Evolutionary conservation across 2,797 vertebrate species (phyloP), one percentile per base, ranked within the genome.

Genomic region (Rhinophrynus dorsalis): DNA sequence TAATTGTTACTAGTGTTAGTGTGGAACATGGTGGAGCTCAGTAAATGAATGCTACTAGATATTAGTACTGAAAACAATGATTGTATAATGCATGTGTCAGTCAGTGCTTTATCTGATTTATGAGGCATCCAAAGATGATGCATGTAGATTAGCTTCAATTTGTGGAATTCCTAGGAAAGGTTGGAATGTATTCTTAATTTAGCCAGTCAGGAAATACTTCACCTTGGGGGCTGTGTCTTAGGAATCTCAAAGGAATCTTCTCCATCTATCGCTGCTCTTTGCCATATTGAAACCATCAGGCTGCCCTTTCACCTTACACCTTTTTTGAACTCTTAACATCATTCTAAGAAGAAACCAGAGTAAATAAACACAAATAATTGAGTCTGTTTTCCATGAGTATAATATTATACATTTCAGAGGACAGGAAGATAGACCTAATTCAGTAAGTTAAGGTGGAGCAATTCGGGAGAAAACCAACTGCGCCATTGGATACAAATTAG

Each of bases 261-360:
- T 33, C 35, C 59, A 65, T 71, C 50, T 55, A 13, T 70, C 45
- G 24, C 50, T 48, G 35, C 33, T 26, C 2, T 44, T 33, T 32
- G 33, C 52, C 60, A 72, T 50, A 58, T 30, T 72, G 52, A 72
- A 57, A 20, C 52, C 32, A 58, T 72, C 52, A 64, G n/a, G 52
- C 45, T 57, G 26, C 7, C 68, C 60, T 72, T 47, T 56, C 30
- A 72, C 60, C 68, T 72, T 40, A 50, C 68, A 57, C 33, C 68
- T 10, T 48, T 42, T 12, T 7, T 72, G 42, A 65, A 50, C 68
- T 40, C 18, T 58, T 37, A 57, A 48, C 23, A 57, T 64, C 32
- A 30, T 56, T n/a, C 42, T 35, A 45, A 4, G 32, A 48, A 21
- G 26, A 64, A 57, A 47, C 8, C 32, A 55, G 11, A 62, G 9